Evolutionary conservation across 2,888 invertebrate genomes (phyloP).

Genomic region (Morpho helenor): DNA sequence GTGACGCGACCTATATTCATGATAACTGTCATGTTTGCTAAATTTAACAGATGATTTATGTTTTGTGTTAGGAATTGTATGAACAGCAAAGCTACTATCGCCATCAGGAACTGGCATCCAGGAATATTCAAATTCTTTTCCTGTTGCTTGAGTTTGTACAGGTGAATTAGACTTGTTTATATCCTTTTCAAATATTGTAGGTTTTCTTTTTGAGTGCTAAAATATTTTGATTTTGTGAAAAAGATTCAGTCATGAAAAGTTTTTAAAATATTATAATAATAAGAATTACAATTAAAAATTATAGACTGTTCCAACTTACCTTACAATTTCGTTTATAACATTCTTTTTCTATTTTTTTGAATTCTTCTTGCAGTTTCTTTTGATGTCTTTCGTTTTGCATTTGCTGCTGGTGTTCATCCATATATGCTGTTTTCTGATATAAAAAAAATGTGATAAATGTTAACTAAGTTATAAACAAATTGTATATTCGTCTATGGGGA

Average conservation of each 20-base stretch:
- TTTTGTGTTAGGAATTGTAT: conserved; percentile 53
- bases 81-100: conserved; percentile 56
- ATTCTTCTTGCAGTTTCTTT: conserved; percentile 58
- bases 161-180: conserved; percentile 42
- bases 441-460: not conserved
- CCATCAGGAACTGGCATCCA: conserved; percentile 74
- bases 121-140: conserved; percentile 57
- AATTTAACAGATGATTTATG: conserved; percentile 56
- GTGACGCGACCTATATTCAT: conserved; percentile 66
- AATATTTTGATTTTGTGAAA: conserved; percentile 22
- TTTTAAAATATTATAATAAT: not conserved
- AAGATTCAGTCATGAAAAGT: not conserved
- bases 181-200: conserved; percentile 13
- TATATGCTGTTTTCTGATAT: conserved; percentile 55
- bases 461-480: too few species aligned
- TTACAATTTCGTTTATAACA: conserved; percentile 43
- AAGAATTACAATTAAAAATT: not conserved
- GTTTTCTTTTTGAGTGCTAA: conserved; percentile 38
- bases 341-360: conserved; percentile 56
- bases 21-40: conserved; percentile 62
- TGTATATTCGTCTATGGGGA: too few species aligned
- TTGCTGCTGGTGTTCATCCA: conserved; percentile 54
- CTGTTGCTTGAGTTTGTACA: conserved; percentile 27
- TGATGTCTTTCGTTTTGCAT: conserved; percentile 50
- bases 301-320: conserved; percentile 34